Conservation (phyloP, 2,888 invertebrate genomes). For the Eilema sororculum region DNA sequence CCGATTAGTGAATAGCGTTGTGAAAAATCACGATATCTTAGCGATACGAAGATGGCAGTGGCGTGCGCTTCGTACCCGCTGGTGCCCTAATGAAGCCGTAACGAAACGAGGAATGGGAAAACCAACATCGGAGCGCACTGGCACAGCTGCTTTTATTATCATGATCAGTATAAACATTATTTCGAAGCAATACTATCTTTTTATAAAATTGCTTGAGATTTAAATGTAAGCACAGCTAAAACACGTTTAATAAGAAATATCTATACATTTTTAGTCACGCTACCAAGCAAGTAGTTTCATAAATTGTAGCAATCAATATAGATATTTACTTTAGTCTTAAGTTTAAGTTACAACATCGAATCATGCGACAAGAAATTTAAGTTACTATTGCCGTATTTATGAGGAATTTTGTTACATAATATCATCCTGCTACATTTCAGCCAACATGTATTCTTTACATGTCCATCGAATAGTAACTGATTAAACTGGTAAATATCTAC, state of each 20-base stretch:
- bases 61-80: conserved; percentile 55
- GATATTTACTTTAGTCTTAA: background rate
- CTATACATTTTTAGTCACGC: too few species aligned
- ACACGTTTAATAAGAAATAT: too few species aligned
- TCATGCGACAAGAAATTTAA: background rate
- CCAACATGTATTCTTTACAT: background rate
- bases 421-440: background rate
- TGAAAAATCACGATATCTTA: conserved; percentile 43
- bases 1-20: conserved; percentile 21
- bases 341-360: background rate
- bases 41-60: conserved; percentile 31
- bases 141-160: conserved; percentile 76
- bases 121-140: conserved; percentile 67
- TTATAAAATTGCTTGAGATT: conserved; percentile 55
- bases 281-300: too few species aligned
- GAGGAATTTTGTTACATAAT: too few species aligned
- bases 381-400: background rate
- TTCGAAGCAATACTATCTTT: conserved; percentile 61
- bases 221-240: conserved; percentile 40
- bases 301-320: too few species aligned
- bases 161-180: conserved; percentile 67
- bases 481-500: background rate
- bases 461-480: background rate
- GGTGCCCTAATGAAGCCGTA: conserved; percentile 79
- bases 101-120: conserved; percentile 74